phyloP scores from a whole-genome alignment of 92 coral and sea anemone genomes.

The Porites divaricata region DNA sequence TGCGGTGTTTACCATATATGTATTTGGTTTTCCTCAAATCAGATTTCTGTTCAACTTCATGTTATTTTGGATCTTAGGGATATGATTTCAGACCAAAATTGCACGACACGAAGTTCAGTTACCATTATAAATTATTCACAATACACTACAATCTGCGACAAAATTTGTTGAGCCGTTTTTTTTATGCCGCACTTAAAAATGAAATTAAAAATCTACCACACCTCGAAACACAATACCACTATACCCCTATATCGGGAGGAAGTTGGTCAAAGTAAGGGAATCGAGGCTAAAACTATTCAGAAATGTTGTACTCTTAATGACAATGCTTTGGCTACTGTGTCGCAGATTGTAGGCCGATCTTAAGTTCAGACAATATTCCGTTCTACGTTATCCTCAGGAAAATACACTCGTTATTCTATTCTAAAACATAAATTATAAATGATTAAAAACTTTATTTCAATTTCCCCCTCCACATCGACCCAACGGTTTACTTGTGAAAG shows the following conservation, averaged over 20 bases:
- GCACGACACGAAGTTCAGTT: too few species aligned
- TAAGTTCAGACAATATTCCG: constrained; percentile 19
- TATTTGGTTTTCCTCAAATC: too few species aligned
- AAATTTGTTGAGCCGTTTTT: neutral
- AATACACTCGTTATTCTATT: constrained; percentile 9
- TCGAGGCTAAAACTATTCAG: too few species aligned
- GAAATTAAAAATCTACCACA: constrained; percentile 29
- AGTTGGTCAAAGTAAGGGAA: neutral
- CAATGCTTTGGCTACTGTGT: constrained; percentile 27
- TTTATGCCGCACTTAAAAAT: neutral
- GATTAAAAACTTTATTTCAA: constrained; percentile 13
- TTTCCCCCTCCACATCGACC: constrained; percentile 22
- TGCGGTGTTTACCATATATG: too few species aligned
- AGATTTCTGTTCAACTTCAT: too few species aligned
- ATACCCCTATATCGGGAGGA: neutral
- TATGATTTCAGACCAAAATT: too few species aligned
- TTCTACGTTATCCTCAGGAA: constrained; percentile 3
- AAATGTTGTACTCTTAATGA: constrained; percentile 15
- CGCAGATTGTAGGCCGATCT: constrained; percentile 13
- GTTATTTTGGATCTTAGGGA: too few species aligned
- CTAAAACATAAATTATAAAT: constrained; percentile 4
- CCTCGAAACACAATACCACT: constrained; percentile 8
- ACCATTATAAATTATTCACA: constrained; percentile 3
- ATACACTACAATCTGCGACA: constrained; percentile 14
- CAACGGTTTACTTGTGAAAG: constrained; percentile 30